Conservation (phyloP, 2,113 vertebrate species). For the Dasyornis broadbenti region DNA sequence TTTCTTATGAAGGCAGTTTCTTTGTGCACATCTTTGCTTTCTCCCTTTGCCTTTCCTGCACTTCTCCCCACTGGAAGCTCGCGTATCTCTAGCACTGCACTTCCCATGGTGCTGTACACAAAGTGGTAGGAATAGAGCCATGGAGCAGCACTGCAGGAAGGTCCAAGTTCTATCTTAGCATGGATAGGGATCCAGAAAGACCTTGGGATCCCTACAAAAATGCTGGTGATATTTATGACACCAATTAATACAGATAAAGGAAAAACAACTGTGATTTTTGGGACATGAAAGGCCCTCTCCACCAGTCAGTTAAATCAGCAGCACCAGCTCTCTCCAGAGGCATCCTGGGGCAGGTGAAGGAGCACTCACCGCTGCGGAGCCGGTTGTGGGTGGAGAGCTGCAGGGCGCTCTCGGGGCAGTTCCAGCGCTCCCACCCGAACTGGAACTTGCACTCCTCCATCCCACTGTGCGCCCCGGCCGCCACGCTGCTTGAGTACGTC, state of each 20-base stretch:
- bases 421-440: conserved; percentile 95
- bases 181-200: neutral
- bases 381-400: conserved; percentile 90
- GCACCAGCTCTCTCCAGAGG: neutral
- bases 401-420: conserved; percentile 90
- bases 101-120: neutral
- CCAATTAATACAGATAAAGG: neutral
- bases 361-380: conserved; percentile 82
- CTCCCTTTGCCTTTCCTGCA: neutral
- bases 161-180: neutral
- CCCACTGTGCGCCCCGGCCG: conserved; percentile 86
- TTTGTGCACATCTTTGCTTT: neutral
- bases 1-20: neutral
- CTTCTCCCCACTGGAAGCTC: neutral
- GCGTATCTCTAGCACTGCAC: neutral
- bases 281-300: neutral
- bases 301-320: accelerated
- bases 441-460: conserved; percentile 95
- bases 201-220: neutral
- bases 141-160: neutral
- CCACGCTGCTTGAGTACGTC: conserved; percentile 88
- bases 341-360: neutral
- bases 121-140: neutral
- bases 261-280: accelerated
- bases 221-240: accelerated